Evolutionary conservation across 2,113 vertebrate genomes (phyloP), one percentile per base, ranked within the genome.

Genomic region (Patagioenas fasciata): DNA sequence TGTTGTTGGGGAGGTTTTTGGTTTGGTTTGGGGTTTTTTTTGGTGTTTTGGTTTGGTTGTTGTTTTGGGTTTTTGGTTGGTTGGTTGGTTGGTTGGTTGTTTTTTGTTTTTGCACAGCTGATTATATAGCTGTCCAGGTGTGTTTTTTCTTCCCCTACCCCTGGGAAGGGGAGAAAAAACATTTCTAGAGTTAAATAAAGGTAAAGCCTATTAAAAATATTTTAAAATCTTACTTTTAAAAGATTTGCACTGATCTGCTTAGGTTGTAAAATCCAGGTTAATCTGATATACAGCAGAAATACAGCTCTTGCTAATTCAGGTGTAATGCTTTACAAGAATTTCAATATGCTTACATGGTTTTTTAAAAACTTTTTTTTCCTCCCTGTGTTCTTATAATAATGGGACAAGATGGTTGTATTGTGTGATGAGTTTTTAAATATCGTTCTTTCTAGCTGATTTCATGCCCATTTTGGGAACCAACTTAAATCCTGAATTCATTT

Each of bases 391-490:
- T 81, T 89, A 47, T 18, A 36, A 13, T n/a, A 47, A 21, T 70
- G 42, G 50, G 34, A 24, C 47, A 48, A 36, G 26, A 40, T 54
- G 58, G 48, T 40, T n/a, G 26, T 69, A 38, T 47, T 91, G 56
- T 51, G 77, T 74, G 44, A 24, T 65, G 36, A 74, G 38, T n/a
- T 91, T 86, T 91, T 54, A 87, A 94, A 85, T 54, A 14, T 92
- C 86, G 95, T 78, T 90, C 53, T 83, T 97, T 65, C 51, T 98
- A 99, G 99, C 98, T 95, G 99, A 99, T 97, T 99, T 99, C 91
- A 99, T 99, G 99, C 99, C 99, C 81, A 98, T 99, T 97, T 97
- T 99, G 96, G 99, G 99, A 97, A 99, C 98, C 81, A 99, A 99
- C 97, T 96, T 99, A 96, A 99, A 99, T 94, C 99, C 99, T 62